A percentile compares a stretch with the other conserved stretches of the same genome.
phyloP scores from a whole-genome alignment of 2,113 vertebrate species.

The Butorides virescens region DNA sequence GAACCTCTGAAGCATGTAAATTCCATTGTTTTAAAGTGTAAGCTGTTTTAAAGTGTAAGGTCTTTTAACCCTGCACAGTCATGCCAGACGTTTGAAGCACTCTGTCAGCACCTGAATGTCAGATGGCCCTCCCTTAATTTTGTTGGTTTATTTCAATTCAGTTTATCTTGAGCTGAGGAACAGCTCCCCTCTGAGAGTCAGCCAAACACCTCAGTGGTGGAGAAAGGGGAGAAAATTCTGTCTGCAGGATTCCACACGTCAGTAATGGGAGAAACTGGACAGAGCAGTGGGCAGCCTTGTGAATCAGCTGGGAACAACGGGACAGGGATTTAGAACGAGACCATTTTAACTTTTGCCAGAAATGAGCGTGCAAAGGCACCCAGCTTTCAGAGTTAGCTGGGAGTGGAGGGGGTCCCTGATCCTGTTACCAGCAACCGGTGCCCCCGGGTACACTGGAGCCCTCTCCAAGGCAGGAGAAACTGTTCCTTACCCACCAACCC shows the following conservation, averaged over 20 bases:
- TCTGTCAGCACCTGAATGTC: not conserved
- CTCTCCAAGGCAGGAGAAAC: not conserved
- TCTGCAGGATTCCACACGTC: not conserved
- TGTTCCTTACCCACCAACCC: fast-evolving
- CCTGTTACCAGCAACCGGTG: not conserved
- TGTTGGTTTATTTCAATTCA: not conserved
- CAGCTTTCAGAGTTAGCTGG: not conserved
- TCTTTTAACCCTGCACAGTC: constrained; percentile 44
- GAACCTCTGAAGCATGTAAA: constrained; percentile 73
- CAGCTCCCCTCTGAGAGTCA: not conserved
- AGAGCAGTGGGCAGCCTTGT: not conserved
- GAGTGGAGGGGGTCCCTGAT: not conserved
- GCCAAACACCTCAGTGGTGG: not conserved
- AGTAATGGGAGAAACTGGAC: not conserved
- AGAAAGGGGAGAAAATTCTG: not conserved
- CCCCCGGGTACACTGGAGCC: not conserved
- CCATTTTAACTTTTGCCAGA: not conserved
- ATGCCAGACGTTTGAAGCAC: not conserved
- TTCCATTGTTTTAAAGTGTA: constrained; percentile 60
- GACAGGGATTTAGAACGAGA: not conserved
- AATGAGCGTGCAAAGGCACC: not conserved
- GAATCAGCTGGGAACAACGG: not conserved
- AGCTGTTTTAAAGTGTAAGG: constrained; percentile 46
- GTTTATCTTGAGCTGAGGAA: not conserved
- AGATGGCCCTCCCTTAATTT: not conserved